phyloP scores from a whole-genome alignment of 2,113 vertebrate genomes.

The Cyphomyrus discorhynchus region DNA sequence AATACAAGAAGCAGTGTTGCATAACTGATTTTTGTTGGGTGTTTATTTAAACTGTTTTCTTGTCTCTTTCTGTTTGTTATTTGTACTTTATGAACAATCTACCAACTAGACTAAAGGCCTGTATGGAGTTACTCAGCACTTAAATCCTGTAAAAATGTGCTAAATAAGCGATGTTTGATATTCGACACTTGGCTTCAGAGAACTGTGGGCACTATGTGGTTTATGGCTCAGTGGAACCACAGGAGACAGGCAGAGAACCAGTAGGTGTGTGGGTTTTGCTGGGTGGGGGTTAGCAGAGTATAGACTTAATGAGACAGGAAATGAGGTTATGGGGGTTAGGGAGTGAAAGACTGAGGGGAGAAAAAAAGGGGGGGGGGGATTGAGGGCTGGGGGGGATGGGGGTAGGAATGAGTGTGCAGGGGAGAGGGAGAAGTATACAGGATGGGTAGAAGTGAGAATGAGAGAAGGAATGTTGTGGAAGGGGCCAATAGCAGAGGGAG shows the following conservation, averaged over 20 bases:
- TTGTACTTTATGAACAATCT: neutral
- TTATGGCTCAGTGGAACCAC: neutral
- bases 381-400: neutral
- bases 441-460: neutral
- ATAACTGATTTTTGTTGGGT: neutral
- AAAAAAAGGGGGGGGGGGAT: neutral
- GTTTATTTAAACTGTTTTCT: neutral
- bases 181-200: neutral
- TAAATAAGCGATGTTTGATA: neutral
- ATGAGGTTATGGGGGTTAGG: slow-evolving; percentile 2
- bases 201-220: neutral
- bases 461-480: neutral
- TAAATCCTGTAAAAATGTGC: neutral
- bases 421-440: neutral
- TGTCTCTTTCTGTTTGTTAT: neutral
- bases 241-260: neutral
- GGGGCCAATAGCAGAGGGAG: neutral
- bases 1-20: neutral
- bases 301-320: neutral
- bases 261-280: neutral
- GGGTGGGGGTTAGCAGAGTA: neutral
- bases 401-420: neutral
- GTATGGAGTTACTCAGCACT: neutral
- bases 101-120: neutral
- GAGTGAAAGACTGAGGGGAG: neutral